Conservation (phyloP, 2,113 vertebrate genomes). For the Oryzias javanicus region DNA sequence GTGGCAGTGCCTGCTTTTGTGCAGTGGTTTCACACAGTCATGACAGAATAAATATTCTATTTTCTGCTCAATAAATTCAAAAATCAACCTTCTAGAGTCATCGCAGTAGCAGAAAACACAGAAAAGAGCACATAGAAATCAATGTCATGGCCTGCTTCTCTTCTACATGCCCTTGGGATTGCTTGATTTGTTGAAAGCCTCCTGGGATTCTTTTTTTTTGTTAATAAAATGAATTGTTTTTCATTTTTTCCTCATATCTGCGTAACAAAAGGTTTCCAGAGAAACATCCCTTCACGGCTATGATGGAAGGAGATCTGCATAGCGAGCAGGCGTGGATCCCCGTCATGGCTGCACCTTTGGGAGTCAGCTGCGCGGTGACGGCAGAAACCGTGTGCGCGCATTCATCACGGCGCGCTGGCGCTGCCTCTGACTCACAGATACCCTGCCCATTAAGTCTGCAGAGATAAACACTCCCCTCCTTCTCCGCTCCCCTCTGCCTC, state of each 20-base stretch:
- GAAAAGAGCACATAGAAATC: no score
- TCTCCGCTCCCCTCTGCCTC: conserved; percentile 25
- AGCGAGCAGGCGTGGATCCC: conserved; percentile 53
- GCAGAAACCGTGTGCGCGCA: conserved; percentile 1
- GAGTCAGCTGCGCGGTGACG: conserved; percentile 37
- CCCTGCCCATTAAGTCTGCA: conserved; percentile 41
- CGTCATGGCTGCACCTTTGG: conserved; percentile 43
- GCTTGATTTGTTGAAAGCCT: neutral
- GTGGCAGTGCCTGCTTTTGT: neutral
- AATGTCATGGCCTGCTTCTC: neutral
- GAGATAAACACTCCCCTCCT: conserved; percentile 55
- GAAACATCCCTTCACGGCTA: conserved; percentile 9
- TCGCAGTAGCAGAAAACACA: no score
- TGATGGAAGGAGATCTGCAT: conserved; percentile 38
- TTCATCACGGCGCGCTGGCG: conserved; percentile 15
- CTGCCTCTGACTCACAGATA: conserved; percentile 52
- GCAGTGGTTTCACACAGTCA: neutral
- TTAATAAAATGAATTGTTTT: neutral
- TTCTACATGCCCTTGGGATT: neutral
- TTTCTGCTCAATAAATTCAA: neutral
- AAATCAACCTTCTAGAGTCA: neutral
- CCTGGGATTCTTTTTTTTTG: neutral
- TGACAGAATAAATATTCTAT: conserved; percentile 15
- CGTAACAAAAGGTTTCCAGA: conserved; percentile 17
- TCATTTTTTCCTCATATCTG: conserved; percentile 28